These are phyloP conservation scores for Labia minor DNA, from an alignment of 2,888 invertebrate species.

Conservation along the genomic window DNA sequence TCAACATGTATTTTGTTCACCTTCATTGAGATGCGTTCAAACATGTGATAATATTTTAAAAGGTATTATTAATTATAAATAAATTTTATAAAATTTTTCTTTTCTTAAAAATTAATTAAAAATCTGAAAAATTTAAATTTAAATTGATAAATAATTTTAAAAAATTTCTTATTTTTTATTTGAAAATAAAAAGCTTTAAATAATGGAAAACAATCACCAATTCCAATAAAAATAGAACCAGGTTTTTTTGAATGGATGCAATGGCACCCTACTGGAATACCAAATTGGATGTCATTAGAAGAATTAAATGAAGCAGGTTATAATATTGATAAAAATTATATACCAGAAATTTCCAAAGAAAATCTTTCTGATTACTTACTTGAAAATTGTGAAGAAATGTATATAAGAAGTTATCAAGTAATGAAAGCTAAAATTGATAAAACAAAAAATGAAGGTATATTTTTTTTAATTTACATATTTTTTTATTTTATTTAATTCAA, in stretches of 20 bases:
- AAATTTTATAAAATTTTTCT: too few relatives aligned
- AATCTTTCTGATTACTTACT: constrained; percentile 35
- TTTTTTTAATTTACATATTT: too few relatives aligned
- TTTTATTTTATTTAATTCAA: background rate
- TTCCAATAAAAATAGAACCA: constrained; percentile 64
- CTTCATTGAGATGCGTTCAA: constrained; percentile 83
- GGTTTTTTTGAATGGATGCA: constrained; percentile 88
- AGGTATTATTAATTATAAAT: constrained; percentile 32
- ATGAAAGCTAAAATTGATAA: too few relatives aligned
- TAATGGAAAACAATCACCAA: background rate
- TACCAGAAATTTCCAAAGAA: constrained; percentile 45
- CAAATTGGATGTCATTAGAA: constrained; percentile 63
- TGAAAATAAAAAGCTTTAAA: too few relatives aligned
- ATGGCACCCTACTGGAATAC: constrained; percentile 73
- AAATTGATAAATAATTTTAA: too few relatives aligned
- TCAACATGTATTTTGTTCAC: constrained; percentile 72
- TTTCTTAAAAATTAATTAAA: too few relatives aligned
- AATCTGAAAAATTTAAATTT: too few relatives aligned
- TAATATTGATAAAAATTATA: constrained; percentile 61
- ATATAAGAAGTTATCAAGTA: constrained; percentile 36
- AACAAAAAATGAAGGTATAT: too few relatives aligned
- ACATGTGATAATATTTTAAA: constrained; percentile 49
- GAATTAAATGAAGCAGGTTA: constrained; percentile 64
- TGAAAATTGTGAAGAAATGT: constrained; percentile 59
- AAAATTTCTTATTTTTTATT: too few relatives aligned